phyloP scores from a whole-genome alignment of 2,113 vertebrate species.

The Eudyptes chrysolophus region DNA sequence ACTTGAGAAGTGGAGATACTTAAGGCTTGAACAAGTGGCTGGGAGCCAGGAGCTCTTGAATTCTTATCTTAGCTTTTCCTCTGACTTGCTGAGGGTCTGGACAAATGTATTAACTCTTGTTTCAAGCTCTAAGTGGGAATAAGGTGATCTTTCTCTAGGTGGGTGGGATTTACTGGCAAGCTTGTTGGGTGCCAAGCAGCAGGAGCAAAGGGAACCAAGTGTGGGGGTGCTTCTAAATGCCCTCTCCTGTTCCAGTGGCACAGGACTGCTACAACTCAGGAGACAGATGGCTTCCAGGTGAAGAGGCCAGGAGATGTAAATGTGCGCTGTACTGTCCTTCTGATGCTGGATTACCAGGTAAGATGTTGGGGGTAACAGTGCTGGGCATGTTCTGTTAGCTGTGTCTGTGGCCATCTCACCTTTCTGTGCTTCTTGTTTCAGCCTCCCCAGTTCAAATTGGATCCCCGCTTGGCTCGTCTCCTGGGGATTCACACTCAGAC shows the following conservation, averaged over 20 bases:
- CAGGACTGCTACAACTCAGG: slow-evolving; percentile 97
- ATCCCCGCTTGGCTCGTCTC: slow-evolving; percentile 86
- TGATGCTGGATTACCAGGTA: slow-evolving; percentile 99
- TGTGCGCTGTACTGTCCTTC: slow-evolving; percentile 95
- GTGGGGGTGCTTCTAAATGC: background rate
- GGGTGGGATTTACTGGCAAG: background rate
- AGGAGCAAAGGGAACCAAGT: background rate
- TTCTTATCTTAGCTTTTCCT: background rate
- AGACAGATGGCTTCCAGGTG: slow-evolving; percentile 99
- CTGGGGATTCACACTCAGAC: slow-evolving; percentile 91
- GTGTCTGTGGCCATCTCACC: background rate
- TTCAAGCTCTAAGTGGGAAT: background rate
- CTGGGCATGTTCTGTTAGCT: fast-evolving
- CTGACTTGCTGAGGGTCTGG: background rate
- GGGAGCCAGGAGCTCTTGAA: background rate
- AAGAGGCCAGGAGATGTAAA: slow-evolving; percentile 97
- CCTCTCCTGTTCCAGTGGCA: slow-evolving; percentile 85
- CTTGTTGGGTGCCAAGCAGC: background rate
- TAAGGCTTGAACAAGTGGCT: background rate
- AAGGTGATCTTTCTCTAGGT: background rate
- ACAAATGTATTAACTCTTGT: background rate
- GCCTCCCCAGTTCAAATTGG: slow-evolving; percentile 88
- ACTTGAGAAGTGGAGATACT: background rate
- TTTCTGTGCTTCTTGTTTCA: background rate
- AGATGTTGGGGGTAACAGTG: background rate